Evolutionary conservation across 1,140 invertebrate genomes (phyloP).

Genomic region (Helicoverpa zea): DNA sequence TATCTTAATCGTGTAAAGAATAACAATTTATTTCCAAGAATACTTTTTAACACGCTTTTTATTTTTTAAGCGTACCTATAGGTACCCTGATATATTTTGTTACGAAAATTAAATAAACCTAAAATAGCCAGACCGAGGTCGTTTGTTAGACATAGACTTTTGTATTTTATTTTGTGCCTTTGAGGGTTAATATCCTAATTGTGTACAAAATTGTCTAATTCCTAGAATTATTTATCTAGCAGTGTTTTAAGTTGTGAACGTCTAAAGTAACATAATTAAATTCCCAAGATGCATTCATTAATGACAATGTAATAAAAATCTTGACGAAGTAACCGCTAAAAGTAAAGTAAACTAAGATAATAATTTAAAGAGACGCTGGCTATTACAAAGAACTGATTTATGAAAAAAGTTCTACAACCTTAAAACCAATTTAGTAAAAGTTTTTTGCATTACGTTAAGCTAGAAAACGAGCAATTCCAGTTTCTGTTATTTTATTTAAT

Average conservation of each 20-base stretch:
- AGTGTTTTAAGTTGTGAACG: neutral
- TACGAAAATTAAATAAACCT: neutral
- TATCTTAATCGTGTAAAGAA: neutral
- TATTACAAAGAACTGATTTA: conserved; percentile 65
- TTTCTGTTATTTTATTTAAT: conserved; percentile 53
- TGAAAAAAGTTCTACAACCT: conserved; percentile 70
- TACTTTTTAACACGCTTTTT: too few relatives aligned
- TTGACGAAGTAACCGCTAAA: conserved; percentile 13
- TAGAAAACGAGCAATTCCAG: conserved; percentile 50
- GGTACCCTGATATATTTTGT: neutral
- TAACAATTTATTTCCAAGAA: neutral
- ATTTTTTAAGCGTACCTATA: too few relatives aligned
- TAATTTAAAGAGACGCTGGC: conserved; percentile 60
- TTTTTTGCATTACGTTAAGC: conserved; percentile 60
- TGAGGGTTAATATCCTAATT: too few relatives aligned
- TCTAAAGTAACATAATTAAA: neutral
- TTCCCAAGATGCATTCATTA: conserved; percentile 5
- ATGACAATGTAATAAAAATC: conserved; percentile 29
- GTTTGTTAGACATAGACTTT: too few relatives aligned
- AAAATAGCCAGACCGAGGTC: too few relatives aligned
- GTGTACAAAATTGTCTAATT: too few relatives aligned
- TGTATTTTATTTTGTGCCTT: too few relatives aligned
- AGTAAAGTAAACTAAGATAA: conserved; percentile 58
- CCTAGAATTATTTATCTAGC: neutral
- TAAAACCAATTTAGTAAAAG: conserved; percentile 68